Evolutionary conservation across 2,113 vertebrate species (phyloP).

Genomic region (Bubo blakistoni): DNA sequence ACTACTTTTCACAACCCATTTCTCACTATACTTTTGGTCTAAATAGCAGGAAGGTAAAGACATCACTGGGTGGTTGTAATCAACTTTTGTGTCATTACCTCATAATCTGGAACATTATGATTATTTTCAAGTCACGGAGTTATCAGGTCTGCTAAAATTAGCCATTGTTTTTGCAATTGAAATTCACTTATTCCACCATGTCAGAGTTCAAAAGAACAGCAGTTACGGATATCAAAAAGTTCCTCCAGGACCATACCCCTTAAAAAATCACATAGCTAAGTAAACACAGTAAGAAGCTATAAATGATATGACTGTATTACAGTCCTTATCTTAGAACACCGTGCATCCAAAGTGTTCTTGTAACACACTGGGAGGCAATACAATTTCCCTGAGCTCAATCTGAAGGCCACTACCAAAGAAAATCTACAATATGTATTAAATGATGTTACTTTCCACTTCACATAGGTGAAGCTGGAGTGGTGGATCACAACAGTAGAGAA

Average conservation of each 20-base stretch:
- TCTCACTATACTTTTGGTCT: not conserved
- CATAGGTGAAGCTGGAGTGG: not conserved
- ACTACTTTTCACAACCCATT: not conserved
- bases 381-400: not conserved
- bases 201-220: not conserved
- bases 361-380: not conserved
- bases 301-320: not conserved
- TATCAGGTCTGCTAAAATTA: not conserved
- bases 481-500: not conserved
- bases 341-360: not conserved
- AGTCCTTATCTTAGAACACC: not conserved
- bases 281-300: not conserved
- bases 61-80: not conserved
- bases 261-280: not conserved
- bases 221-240: not conserved
- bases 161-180: not conserved
- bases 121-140: not conserved
- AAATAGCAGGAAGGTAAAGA: not conserved
- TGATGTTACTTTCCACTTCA: not conserved
- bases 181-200: not conserved
- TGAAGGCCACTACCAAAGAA: not conserved
- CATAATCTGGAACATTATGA: not conserved
- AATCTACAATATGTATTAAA: not conserved
- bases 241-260: not conserved
- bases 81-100: not conserved